Conservation (phyloP, 2,113 vertebrate species). For the Picathartes gymnocephalus region DNA sequence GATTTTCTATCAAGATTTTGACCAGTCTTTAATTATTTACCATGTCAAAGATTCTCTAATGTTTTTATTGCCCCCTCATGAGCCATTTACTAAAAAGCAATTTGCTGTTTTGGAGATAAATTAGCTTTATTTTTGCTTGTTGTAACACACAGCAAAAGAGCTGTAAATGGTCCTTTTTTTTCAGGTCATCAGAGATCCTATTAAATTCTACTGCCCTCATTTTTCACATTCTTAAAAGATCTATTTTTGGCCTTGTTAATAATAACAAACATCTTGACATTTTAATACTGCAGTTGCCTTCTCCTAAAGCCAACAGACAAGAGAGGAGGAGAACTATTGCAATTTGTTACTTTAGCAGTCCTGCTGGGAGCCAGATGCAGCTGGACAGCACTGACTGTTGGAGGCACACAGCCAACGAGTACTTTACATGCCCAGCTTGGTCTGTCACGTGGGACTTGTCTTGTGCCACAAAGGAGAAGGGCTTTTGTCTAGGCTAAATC, state of each 20-base stretch:
- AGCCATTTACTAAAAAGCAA: constrained; percentile 65
- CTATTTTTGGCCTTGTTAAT: constrained; percentile 31
- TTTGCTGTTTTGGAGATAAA: constrained; percentile 68
- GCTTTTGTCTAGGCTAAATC: not conserved
- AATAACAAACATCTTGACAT: constrained; percentile 8
- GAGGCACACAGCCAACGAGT: fast-evolving
- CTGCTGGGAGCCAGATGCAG: not conserved
- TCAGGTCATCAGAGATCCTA: not conserved
- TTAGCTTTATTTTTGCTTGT: constrained; percentile 63
- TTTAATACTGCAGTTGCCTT: not conserved
- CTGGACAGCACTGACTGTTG: not conserved
- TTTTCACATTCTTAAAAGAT: constrained; percentile 54
- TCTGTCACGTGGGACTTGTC: not conserved
- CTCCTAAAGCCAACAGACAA: not conserved
- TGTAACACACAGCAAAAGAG: constrained; percentile 5
- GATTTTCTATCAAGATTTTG: constrained; percentile 59
- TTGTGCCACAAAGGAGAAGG: not conserved
- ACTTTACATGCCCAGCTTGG: not conserved
- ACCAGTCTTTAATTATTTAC: constrained; percentile 72
- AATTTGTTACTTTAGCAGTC: not conserved
- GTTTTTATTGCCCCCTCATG: constrained; percentile 68
- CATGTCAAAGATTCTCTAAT: constrained; percentile 59
- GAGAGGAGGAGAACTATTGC: not conserved
- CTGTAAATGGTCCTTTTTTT: constrained; percentile 1
- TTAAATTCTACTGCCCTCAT: constrained; percentile 41